A percentile compares a stretch with the other conserved stretches of the same genome.
These are phyloP conservation scores for Azorinus chamasolen DNA, from an alignment of 2,888 invertebrate species.

Conservation along the genomic window DNA sequence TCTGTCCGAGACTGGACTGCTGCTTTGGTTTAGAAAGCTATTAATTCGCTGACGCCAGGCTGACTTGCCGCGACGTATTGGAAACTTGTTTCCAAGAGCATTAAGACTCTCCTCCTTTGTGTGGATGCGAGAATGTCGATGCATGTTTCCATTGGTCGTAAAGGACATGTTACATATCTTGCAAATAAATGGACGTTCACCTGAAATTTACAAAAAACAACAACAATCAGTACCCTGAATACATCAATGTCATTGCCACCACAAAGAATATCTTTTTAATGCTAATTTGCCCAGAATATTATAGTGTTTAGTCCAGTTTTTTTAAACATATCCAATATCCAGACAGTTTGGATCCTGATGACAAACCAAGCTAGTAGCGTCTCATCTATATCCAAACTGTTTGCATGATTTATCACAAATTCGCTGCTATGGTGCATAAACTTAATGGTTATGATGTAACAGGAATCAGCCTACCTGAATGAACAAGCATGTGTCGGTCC, in stretches of 20 bases:
- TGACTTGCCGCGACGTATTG: constrained; percentile 52
- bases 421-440: too few relatives aligned
- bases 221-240: not conserved
- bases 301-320: too few relatives aligned
- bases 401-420: too few relatives aligned
- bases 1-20: constrained; percentile 50
- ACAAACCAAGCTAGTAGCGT: too few relatives aligned
- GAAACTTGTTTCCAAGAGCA: constrained; percentile 47
- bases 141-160: constrained; percentile 95
- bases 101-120: constrained; percentile 84
- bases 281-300: too few relatives aligned
- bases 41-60: constrained; percentile 62
- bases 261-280: too few relatives aligned
- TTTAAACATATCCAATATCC: too few relatives aligned
- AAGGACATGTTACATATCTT: constrained; percentile 93
- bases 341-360: too few relatives aligned
- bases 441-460: too few relatives aligned
- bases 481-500: constrained; percentile 93
- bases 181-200: constrained; percentile 93
- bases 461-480: constrained; percentile 87
- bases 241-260: not conserved
- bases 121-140: constrained; percentile 93
- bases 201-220: constrained; percentile 81
- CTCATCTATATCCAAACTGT: too few relatives aligned
- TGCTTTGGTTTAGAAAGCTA: constrained; percentile 39